Percentiles rank a stretch among this genome's conserved stretches.
phyloP scores from a whole-genome alignment of 2,797 vertebrate species.

The Scarus forsteni region DNA sequence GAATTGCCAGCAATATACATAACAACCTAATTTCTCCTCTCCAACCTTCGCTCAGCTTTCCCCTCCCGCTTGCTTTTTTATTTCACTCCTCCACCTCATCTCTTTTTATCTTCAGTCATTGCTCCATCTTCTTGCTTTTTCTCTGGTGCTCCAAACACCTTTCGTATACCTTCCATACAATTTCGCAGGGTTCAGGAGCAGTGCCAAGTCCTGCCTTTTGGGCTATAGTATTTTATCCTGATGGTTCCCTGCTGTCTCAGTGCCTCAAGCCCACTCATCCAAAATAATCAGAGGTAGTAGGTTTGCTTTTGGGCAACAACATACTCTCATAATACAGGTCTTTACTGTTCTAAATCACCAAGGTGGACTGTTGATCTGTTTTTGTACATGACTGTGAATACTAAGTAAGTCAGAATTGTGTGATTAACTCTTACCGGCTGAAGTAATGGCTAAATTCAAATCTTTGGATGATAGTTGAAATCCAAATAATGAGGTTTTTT shows the following conservation, averaged over 20 bases:
- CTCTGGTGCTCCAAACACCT: constrained; percentile 26
- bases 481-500: not conserved
- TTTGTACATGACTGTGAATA: not conserved
- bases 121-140: constrained; percentile 33
- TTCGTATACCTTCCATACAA: constrained; percentile 36
- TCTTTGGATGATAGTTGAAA: not conserved
- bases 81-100: constrained; percentile 39
- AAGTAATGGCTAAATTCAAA: not conserved
- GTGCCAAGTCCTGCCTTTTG: constrained; percentile 31
- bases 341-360: constrained; percentile 34
- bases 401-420: not conserved
- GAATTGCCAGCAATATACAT: constrained; percentile 91
- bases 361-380: constrained; percentile 1
- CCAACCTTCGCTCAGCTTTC: constrained; percentile 48
- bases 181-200: constrained; percentile 41
- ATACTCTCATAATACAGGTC: constrained; percentile 12
- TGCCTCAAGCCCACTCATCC: constrained; percentile 21
- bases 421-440: not conserved
- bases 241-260: constrained; percentile 31
- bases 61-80: constrained; percentile 33
- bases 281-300: constrained; percentile 20
- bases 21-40: constrained; percentile 87
- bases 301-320: constrained; percentile 24
- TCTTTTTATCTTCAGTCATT: constrained; percentile 56
- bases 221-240: constrained; percentile 36